Base-by-base conservation (phyloP, 2,888 invertebrate species). In the Drosophila dives region DNA sequence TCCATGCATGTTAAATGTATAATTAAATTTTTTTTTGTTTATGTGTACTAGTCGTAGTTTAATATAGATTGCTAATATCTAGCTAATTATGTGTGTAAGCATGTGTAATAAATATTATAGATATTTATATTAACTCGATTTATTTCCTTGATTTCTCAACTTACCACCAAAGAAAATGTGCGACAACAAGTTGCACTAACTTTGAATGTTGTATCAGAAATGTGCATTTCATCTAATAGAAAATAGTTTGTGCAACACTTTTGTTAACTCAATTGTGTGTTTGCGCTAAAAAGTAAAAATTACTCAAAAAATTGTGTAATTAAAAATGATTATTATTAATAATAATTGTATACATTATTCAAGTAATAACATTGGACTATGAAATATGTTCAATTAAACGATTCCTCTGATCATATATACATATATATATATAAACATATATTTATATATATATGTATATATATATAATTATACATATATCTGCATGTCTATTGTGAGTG, bases 71-170 rank as follows among this genome's bases (percentile, higher is more conserved):
- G 29, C 33, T 62, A 62, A 76, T 58, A 42, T 29, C 42, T 56
- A 69, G 55, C 26, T 45, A 40, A 74, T 49, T 38, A 32, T 38
- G 26, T 26, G 26, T 60, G n/a, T 67, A 58, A 55, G 64, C 36
- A 51, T 71, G 61, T 77, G 49, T 55, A 70, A 70, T 77, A 69
- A 73, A 77, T 65, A 34, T 54, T 11, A n/a, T 66, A 29, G 48
- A 38, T 67, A 55, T 50, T 59, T 58, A 54, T 72, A 54, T 72
- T 63, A 45, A 59, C 29, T 49, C 34, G 29, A 51, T 36, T 54
- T 15, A 29, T 51, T 32, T 51, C 33, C 33, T 54, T 17, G 34
- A 36, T 51, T 51, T 51, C 29, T 33, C 32, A 20, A 32, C 45
- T 45, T 45, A 45, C 7, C 15, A 7, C 23, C 45, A 45, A 45